Base-by-base conservation (phyloP, 1,140 invertebrate genomes). In the Heliconius himera region DNA sequence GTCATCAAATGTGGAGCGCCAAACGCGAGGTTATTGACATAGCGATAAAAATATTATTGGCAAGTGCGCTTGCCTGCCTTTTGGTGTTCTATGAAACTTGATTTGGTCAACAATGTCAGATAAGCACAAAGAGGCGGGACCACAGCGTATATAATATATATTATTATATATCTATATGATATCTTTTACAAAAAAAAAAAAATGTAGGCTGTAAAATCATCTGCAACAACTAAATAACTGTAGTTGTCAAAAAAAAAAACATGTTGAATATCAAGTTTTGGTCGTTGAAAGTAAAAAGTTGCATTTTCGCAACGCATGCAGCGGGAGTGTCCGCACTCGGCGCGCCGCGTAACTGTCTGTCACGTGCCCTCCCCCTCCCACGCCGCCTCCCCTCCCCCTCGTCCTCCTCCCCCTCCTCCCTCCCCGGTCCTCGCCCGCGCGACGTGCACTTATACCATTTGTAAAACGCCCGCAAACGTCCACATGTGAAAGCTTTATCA, bases 21-120 rank as follows among this genome's bases (percentile, higher is more conserved):
- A 80, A 80, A 80, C 76, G 74, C 74, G 79, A 80, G 80, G 80
- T 81, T 81, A 76, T 78, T 77, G 80, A 81, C 80, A 78, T 78
- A 78, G 71, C 80, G 76, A 77, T 81, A 81, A 81, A 81, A 81
- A 78, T 77, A 75, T 81, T 81, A 75, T 78, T 70, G 75, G 74
- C 72, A 66, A 76, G 74, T 38, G 26, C 9, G 26, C 41, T 46
- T 46, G 26, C n/a, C 66, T 70, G 26, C n/a, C 46, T 70, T 49
- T 46, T 70, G 18, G 22, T 66, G 60, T 76, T n/a, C 38, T n/a
- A 41, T 38, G 56, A 18, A 38, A 46, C n/a, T 76, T 66, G 38
- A 41, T 75, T 41, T 66, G 74, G 20, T 66, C 56, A 41, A 29
- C 26, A 66, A 60, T 60, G 20, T 13, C 13, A 66, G 22, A 66